Conservation (phyloP, 2,888 invertebrate species). For the Drosophila mettleri region DNA sequence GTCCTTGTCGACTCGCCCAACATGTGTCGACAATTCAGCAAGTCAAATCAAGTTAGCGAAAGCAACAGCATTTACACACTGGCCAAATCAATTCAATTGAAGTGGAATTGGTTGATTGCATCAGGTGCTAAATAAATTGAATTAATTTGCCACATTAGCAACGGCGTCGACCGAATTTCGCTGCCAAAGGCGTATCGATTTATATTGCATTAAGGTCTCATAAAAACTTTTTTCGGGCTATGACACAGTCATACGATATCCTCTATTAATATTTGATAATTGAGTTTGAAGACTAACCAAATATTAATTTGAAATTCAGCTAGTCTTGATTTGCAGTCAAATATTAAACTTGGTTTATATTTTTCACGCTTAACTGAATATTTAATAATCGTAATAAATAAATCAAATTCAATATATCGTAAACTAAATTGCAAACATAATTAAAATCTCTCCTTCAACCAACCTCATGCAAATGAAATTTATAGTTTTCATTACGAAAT, state of each 20-base stretch:
- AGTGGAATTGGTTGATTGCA: slow-evolving; percentile 10
- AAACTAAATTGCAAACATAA: background rate
- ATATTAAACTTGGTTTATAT: background rate
- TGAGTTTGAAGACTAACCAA: background rate
- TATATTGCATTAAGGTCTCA: background rate
- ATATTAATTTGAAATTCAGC: background rate
- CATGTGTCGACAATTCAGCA: slow-evolving; percentile 32
- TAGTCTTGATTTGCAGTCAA: background rate
- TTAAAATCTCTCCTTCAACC: background rate
- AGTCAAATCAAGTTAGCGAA: background rate
- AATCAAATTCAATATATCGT: background rate
- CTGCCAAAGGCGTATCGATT: background rate
- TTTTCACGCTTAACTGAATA: background rate
- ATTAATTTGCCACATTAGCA: slow-evolving; percentile 3
- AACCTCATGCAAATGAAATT: background rate
- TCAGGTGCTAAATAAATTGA: slow-evolving; percentile 20
- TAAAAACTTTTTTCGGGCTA: background rate
- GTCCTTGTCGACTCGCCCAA: slow-evolving; percentile 8
- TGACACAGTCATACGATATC: background rate
- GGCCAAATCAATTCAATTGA: slow-evolving; percentile 7
- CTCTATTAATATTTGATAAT: background rate
- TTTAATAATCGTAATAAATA: background rate
- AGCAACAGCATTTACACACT: background rate
- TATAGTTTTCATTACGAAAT: background rate
- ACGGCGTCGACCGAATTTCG: background rate